Base-by-base conservation (phyloP, 2,113 vertebrate genomes). In the Nannobrachium achirus region DNA sequence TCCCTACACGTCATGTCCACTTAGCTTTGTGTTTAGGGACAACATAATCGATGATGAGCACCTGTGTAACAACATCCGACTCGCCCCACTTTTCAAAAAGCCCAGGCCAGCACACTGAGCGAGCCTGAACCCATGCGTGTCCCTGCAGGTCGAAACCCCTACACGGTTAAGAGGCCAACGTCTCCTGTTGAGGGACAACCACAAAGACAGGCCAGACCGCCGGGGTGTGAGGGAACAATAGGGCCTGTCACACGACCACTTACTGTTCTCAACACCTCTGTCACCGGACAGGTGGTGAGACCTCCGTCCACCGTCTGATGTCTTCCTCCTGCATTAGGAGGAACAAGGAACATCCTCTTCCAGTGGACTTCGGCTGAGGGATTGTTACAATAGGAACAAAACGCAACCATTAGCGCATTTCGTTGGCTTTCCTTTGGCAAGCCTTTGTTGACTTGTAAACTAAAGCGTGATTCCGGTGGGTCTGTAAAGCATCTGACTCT, bases 11-110 rank as follows among this genome's bases (percentile, higher is more conserved):
- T 70, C 68, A 44, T 7, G 59, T 75, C 56, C 91, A 81, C 90
- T 92, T 89, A 84, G 76, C 64, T 18, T 51, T 2, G 0, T 91
- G 89, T 92, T 91, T 86, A 83, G 83, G 72, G 81, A 88, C 83
- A 80, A 79, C 49, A 42, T 66, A 79, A 64, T 81, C 77, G 88
- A 56, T 87, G 87, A 91, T 62, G 84, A 75, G 38, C 56, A 42
- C 67, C 59, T 25, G 16, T 78, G 62, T 42, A 63, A 74, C 7
- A 69, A 78, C 75, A 79, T 88, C 82, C 66, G 78, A 87, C 84
- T 33, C 81, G 76, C 81, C 82, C 38, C 0, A 19, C 48, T 56
- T 55, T 79, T 85, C 63, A 84, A 83, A 88, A 79, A 61, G 66
- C 71, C n/a, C 14, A 9, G 13, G 65, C 41, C 0, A 14, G 57